Evolutionary conservation across 2,797 vertebrate species (phyloP), one percentile per base, ranked within the genome.

Genomic region (Trematomus bernacchii): DNA sequence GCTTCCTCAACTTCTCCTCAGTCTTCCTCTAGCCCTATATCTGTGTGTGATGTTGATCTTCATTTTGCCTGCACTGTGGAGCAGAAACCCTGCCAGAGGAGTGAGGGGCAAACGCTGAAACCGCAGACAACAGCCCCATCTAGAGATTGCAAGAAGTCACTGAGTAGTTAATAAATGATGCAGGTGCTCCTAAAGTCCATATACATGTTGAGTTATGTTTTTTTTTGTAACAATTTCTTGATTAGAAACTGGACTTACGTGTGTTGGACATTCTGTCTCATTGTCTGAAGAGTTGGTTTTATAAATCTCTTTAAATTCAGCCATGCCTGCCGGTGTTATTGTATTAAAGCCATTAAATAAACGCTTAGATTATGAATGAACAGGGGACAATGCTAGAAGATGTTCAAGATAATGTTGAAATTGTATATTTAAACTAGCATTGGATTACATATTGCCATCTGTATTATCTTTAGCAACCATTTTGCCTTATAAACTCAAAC

Each of bases 81-180:
- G 84, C 83, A 83, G 85, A 87, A 76, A 82, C 76, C 64, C 61
- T 27, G 66, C 63, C 47, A 53, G 82, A 69, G 23, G 61, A 66
- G 72, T 7, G 65, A 77, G 16, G 61, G 59, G 50, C 23, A 53
- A 10, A 30, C 10, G 75, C 63, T 66, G 6, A 73, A 90, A 74
- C 37, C 15, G 87, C 84, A 86, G 91, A 81, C 93, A 91, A 90
- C 92, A 94, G 91, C 93, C 64, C 92, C 95, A 94, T 90, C 95
- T 95, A 93, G 80, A 80, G 94, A 88, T 80, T 52, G 73, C 1
- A 13, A 30, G 0, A 0, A 46, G 74, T 64, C 71, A 82, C 58
- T 72, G 76, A 18, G 0, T 47, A 40, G 47, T 47, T 18, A 19
- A 14, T 13, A 33, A 18, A 42, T 6, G 30, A 80, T 61, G 61